phyloP scores from a whole-genome alignment of 2,797 vertebrate species.

The Synanceia verrucosa region DNA sequence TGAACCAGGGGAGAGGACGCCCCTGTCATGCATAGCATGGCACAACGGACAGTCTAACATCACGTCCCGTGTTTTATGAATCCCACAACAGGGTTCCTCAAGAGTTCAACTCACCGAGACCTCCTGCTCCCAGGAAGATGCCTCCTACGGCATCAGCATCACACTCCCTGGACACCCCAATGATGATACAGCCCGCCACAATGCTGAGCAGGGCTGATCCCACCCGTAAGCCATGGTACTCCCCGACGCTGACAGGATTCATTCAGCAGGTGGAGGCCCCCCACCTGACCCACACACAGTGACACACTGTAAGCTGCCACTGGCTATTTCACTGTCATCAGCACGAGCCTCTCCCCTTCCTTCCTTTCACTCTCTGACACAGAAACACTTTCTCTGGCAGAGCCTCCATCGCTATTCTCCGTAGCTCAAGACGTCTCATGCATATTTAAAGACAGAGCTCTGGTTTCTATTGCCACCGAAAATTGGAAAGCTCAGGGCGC shows the following conservation, averaged over 20 bases:
- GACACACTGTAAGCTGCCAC: constrained; percentile 8
- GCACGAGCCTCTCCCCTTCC: constrained; percentile 16
- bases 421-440: constrained; percentile 75
- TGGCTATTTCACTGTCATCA: constrained; percentile 17
- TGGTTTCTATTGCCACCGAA: constrained; percentile 71
- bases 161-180: constrained; percentile 86
- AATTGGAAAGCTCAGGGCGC: constrained; percentile 45
- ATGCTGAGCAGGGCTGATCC: constrained; percentile 85
- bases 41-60: too few relatives aligned
- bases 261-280: constrained; percentile 77
- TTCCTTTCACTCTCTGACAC: constrained; percentile 52
- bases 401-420: constrained; percentile 37
- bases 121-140: constrained; percentile 85
- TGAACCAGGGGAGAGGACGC: too few relatives aligned
- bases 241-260: constrained; percentile 82
- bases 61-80: too few relatives aligned
- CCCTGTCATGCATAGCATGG: too few relatives aligned
- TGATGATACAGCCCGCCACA: constrained; percentile 89
- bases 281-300: constrained; percentile 38
- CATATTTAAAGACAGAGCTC: constrained; percentile 83
- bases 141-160: constrained; percentile 85
- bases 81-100: not conserved
- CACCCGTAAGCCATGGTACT: constrained; percentile 88
- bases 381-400: constrained; percentile 64
- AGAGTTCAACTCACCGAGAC: constrained; percentile 79